Conservation (phyloP, 2,888 invertebrate species). For the Stictocephala bisonia region DNA sequence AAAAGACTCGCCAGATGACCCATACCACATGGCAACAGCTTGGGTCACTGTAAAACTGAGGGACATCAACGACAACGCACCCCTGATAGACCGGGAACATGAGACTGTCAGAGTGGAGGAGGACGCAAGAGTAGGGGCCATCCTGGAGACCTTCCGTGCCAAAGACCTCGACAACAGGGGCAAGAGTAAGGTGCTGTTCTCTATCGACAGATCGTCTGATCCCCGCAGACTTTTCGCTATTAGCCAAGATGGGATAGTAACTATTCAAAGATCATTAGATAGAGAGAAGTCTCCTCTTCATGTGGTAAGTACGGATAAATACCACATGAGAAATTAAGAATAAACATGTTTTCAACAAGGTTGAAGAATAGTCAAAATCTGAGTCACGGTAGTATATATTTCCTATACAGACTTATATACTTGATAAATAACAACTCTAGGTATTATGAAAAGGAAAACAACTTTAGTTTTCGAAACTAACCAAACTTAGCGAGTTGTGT, state of each 20-base stretch:
- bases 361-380: too few species aligned
- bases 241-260: conserved; percentile 93
- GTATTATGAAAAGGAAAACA: too few species aligned
- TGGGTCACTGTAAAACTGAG: conserved; percentile 93
- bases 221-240: conserved; percentile 93
- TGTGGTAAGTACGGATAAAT: conserved; percentile 73
- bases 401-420: too few species aligned
- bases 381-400: too few species aligned
- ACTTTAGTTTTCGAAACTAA: too few species aligned
- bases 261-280: conserved; percentile 91
- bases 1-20: conserved; percentile 94
- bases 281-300: conserved; percentile 94
- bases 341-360: too few species aligned
- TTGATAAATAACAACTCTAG: too few species aligned
- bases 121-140: conserved; percentile 87
- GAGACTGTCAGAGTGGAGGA: conserved; percentile 16
- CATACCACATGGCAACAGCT: conserved; percentile 94
- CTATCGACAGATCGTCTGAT: conserved; percentile 91
- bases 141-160: conserved; percentile 92
- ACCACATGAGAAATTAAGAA: too few species aligned
- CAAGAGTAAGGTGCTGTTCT: conserved; percentile 89
- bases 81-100: conserved; percentile 64
- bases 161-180: conserved; percentile 96
- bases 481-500: too few species aligned
- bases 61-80: conserved; percentile 97